A percentile compares a stretch with the other conserved stretches of the same genome.
Conservation (phyloP, 2,113 vertebrate species). For the Hemiprocne comata region DNA sequence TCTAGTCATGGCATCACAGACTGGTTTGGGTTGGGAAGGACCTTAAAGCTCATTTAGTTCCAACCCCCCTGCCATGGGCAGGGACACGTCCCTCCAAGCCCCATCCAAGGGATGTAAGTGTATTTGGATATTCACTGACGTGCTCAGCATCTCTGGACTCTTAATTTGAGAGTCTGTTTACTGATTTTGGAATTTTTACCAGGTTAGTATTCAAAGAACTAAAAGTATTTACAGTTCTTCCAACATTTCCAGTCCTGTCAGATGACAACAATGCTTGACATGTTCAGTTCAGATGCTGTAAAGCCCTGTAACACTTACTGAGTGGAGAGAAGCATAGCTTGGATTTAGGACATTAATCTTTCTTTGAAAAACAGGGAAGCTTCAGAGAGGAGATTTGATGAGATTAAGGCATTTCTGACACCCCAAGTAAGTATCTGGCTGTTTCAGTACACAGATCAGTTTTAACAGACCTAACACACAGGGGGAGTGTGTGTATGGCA, state of each 20-base stretch:
- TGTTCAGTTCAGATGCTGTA: not conserved
- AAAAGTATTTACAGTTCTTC: not conserved
- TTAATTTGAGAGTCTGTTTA: not conserved
- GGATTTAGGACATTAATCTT: constrained; percentile 55
- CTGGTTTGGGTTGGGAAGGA: no score
- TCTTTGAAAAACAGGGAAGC: constrained; percentile 30
- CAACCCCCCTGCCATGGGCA: no score
- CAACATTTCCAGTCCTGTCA: constrained; percentile 4
- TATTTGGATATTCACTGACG: not conserved
- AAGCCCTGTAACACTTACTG: not conserved
- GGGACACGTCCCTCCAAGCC: no score
- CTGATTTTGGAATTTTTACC: not conserved
- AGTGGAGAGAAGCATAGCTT: not conserved
- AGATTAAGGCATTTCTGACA: constrained; percentile 58
- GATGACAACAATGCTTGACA: not conserved
- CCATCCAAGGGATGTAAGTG: not conserved
- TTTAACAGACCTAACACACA: not conserved
- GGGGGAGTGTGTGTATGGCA: not conserved
- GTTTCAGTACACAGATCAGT: not conserved
- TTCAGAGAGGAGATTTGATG: constrained; percentile 54
- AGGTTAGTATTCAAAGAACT: not conserved
- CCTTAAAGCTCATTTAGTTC: no score
- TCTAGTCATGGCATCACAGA: not conserved
- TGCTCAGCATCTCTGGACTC: not conserved
- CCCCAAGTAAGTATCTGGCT: not conserved